These are phyloP conservation scores for Alviniconcha marisindica DNA, from an alignment of 1,140 invertebrate species.

Conservation along the genomic window DNA sequence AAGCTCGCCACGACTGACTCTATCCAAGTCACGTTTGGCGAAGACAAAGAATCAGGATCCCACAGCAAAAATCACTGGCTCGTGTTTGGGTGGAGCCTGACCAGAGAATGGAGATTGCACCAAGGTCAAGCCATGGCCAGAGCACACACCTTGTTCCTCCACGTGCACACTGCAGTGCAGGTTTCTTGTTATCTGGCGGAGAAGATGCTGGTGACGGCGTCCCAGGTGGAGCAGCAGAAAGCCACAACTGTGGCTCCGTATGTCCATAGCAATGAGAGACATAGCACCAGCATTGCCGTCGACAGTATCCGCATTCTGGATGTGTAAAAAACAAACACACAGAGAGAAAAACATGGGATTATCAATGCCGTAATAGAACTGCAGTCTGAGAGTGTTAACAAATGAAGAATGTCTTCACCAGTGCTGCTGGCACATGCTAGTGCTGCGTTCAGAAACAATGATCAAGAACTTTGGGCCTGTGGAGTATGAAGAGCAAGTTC, in stretches of 20 bases:
- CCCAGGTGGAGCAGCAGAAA: conserved; percentile 18
- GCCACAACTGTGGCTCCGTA: conserved; percentile 15
- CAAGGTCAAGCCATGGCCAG: too few species aligned
- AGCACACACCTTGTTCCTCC: background rate
- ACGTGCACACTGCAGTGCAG: background rate
- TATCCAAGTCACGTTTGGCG: too few species aligned
- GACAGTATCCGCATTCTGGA: conserved; percentile 41
- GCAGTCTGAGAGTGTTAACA: background rate
- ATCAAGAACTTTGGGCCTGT: background rate
- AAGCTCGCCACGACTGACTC: too few species aligned
- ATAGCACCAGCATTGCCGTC: conserved; percentile 24
- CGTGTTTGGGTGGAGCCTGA: background rate
- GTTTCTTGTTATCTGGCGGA: conserved; percentile 20
- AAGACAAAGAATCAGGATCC: too few species aligned
- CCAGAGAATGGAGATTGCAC: too few species aligned
- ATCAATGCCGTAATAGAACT: background rate
- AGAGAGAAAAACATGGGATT: background rate
- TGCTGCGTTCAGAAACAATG: background rate
- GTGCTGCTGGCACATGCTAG: too few species aligned
- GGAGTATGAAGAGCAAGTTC: background rate
- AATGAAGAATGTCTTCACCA: background rate
- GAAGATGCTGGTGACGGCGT: conserved; percentile 12
- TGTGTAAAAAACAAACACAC: background rate
- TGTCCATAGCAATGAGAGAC: conserved; percentile 19
- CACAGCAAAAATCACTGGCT: background rate